Evolutionary conservation across 2,888 invertebrate species (phyloP).

Genomic region (Calameuta idolon): DNA sequence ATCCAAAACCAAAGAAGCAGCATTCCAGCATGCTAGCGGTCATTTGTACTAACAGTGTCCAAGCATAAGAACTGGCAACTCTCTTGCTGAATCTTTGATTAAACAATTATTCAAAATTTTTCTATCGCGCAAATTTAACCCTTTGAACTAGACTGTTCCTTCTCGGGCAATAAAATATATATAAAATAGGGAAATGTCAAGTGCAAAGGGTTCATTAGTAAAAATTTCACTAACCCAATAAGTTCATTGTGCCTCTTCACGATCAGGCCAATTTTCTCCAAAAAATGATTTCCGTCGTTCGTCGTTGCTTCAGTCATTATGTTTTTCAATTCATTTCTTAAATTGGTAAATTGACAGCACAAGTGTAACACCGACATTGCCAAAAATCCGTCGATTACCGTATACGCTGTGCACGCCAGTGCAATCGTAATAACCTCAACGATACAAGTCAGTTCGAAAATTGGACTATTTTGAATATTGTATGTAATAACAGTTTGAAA

Average conservation of each 20-base stretch:
- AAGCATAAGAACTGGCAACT: no score
- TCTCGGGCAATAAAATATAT: no score
- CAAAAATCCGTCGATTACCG: constrained; percentile 35
- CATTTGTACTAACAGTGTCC: constrained; percentile 39
- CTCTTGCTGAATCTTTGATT: no score
- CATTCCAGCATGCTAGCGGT: constrained; percentile 35
- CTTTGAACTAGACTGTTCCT: no score
- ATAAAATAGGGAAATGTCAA: no score
- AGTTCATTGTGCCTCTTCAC: constrained; percentile 31
- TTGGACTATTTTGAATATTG: constrained; percentile 16
- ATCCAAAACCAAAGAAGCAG: constrained; percentile 39
- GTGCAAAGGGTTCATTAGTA: no score
- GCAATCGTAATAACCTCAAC: constrained; percentile 27
- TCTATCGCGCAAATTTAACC: no score
- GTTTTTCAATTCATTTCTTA: constrained; percentile 9
- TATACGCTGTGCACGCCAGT: constrained; percentile 27
- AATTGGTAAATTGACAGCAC: constrained; percentile 35
- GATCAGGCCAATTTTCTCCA: constrained; percentile 7
- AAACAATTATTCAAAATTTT: no score
- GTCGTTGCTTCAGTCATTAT: not conserved
- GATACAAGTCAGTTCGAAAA: constrained; percentile 18
- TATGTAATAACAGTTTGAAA: not conserved
- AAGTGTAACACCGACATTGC: constrained; percentile 38
- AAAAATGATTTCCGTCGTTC: no score
- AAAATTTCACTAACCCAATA: not conserved